Evolutionary conservation across 1,140 invertebrate species (phyloP).

Genomic region (Drosophila chauvacae): DNA sequence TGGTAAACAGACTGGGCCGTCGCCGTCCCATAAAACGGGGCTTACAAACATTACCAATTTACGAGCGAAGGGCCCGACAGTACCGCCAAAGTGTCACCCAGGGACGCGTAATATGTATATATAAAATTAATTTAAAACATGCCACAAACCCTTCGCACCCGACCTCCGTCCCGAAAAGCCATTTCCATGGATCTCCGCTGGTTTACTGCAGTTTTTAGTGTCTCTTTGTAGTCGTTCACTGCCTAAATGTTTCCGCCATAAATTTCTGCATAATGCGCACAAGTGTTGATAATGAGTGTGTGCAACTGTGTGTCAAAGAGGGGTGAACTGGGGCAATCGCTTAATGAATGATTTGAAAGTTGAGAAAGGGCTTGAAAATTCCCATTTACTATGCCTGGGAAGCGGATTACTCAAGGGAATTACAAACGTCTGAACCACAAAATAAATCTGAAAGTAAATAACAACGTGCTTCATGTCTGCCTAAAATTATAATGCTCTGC

Average conservation of each 20-base stretch:
- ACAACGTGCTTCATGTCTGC: too few species aligned
- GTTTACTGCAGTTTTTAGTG: slow-evolving; percentile 61
- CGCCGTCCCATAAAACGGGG: slow-evolving; percentile 37
- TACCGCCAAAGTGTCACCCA: slow-evolving; percentile 36
- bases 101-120: slow-evolving; percentile 16
- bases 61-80: slow-evolving; percentile 50
- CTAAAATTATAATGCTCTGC: too few species aligned
- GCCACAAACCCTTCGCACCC: slow-evolving; percentile 2
- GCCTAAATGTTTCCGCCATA: slow-evolving; percentile 64
- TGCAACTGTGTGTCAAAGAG: slow-evolving; percentile 1
- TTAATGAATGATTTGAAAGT: neutral
- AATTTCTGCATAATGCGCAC: slow-evolving; percentile 56
- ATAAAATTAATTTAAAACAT: slow-evolving; percentile 59
- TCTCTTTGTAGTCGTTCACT: slow-evolving; percentile 41
- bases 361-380: neutral
- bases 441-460: too few species aligned
- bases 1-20: slow-evolving; percentile 70
- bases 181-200: slow-evolving; percentile 11
- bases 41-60: slow-evolving; percentile 49
- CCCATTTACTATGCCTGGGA: too few species aligned
- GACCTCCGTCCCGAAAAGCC: neutral
- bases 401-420: too few species aligned
- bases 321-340: neutral
- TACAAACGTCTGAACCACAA: too few species aligned
- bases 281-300: slow-evolving; percentile 55